These are phyloP conservation scores for Hipposideros armiger DNA, from an alignment of 2,113 vertebrate species.

Conservation along the genomic window DNA sequence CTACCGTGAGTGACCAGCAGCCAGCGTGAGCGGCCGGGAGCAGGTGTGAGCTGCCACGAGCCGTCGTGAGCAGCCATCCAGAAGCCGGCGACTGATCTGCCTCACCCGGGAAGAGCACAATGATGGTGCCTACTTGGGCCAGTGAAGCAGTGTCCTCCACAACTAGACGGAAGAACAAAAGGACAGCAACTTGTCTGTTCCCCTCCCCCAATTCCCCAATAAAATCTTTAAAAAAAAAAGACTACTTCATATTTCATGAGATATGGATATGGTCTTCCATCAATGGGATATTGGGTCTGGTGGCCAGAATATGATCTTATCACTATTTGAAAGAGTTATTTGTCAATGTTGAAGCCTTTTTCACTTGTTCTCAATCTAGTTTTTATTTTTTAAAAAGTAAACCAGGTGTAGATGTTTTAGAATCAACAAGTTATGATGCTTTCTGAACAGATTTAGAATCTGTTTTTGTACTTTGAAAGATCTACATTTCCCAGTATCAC, in stretches of 20 bases:
- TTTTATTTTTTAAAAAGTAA: constrained; percentile 58
- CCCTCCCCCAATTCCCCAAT: too few relatives aligned
- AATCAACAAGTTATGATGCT: background rate
- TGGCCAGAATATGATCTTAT: background rate
- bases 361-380: background rate
- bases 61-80: too few relatives aligned
- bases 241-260: background rate
- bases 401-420: background rate
- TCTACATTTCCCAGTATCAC: background rate
- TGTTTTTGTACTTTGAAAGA: background rate
- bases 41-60: too few relatives aligned
- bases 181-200: too few relatives aligned
- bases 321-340: background rate
- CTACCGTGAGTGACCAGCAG: too few relatives aligned
- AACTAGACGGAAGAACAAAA: too few relatives aligned
- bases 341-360: background rate
- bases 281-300: background rate
- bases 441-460: constrained; percentile 26
- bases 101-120: too few relatives aligned
- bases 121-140: too few relatives aligned
- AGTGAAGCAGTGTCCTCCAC: too few relatives aligned
- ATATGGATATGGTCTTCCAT: background rate
- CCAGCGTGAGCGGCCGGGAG: too few relatives aligned
- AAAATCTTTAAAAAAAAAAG: background rate
- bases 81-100: too few relatives aligned